These are phyloP conservation scores for Tetragonula carbonaria DNA, from an alignment of 2,888 invertebrate genomes.

Conservation along the genomic window DNA sequence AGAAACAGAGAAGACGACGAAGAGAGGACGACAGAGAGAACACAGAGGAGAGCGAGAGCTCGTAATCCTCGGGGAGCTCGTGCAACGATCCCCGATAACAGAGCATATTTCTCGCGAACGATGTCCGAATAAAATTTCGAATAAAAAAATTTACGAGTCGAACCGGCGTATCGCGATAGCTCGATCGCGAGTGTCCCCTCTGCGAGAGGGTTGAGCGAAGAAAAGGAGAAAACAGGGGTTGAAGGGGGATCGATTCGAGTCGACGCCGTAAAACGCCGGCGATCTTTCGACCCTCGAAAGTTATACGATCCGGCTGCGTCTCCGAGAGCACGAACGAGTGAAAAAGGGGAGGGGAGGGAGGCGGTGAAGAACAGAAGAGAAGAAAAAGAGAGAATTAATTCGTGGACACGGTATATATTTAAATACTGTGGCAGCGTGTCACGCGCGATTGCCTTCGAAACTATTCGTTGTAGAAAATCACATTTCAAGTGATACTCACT, in stretches of 20 bases:
- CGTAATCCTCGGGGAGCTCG: conserved; percentile 5
- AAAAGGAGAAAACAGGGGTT: not conserved
- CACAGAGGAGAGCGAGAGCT: not conserved
- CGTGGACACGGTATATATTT: too few relatives aligned
- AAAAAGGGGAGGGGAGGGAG: too few relatives aligned
- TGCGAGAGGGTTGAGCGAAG: not conserved
- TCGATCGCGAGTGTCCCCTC: not conserved
- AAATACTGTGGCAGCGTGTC: too few relatives aligned
- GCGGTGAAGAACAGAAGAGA: too few relatives aligned
- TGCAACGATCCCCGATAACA: conserved; percentile 39
- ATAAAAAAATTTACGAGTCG: conserved; percentile 50
- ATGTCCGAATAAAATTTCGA: conserved; percentile 41
- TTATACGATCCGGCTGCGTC: conserved; percentile 6
- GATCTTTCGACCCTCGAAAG: not conserved
- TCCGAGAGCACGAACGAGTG: not conserved
- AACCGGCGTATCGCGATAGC: conserved; percentile 19
- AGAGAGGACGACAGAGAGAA: not conserved
- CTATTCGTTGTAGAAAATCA: too few relatives aligned
- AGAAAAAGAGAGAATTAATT: conserved; percentile 22
- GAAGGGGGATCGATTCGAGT: not conserved
- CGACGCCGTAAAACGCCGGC: conserved; percentile 17
- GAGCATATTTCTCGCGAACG: conserved; percentile 36
- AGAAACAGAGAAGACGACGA: too few relatives aligned
- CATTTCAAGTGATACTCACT: too few relatives aligned
- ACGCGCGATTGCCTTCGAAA: too few relatives aligned